Evolutionary conservation across 1,140 invertebrate genomes (phyloP), one percentile per base, ranked within the genome.

Genomic region (Leptopilina clavipes): DNA sequence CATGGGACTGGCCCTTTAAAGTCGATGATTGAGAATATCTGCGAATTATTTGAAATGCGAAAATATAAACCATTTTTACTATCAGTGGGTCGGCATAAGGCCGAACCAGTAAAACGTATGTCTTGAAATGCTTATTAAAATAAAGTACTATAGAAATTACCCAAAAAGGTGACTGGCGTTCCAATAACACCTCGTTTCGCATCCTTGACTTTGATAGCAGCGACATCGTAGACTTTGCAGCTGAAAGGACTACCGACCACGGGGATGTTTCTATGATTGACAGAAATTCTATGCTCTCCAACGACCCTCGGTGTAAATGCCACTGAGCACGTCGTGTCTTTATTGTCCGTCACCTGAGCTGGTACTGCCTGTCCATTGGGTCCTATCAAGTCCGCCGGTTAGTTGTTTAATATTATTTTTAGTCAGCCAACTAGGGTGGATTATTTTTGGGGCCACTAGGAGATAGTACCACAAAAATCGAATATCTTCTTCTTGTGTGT

Each of bases 191-290:
- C 98, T 84, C 94, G 94, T 45, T 95, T 94, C 6, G 98, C 94
- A 86, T 97, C 96, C 88, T 97, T 97, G 1, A 99, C 97, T 91
- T 96, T 95, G 79, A 99, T 99, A 73, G 97, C 97, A 76, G 94
- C 93, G 1, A 98, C 96, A 88, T 99, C 97, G 87, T 98, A 98
- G 12, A 98, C 97, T 92, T 98, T 98, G 79, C 96, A 96, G 79
- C 95, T 94, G 90, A 98, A 98, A 7, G 97, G 97, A 84, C 96
- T 97, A 43, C 96, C 96, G 25, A 94, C 93, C 71, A 97, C 95
- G 1, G 95, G 93, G 79, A 93, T 90, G 79, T 95, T 94, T 82
- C 93, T 93, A 79, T 96, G 94, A 56, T 93, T 94, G 45, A 98
- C 95, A 83, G 95, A 94, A 76, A 98, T 96, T 78, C 95, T 93